phyloP scores from a whole-genome alignment of 1,140 invertebrate species.

The Bombus sibiricus region DNA sequence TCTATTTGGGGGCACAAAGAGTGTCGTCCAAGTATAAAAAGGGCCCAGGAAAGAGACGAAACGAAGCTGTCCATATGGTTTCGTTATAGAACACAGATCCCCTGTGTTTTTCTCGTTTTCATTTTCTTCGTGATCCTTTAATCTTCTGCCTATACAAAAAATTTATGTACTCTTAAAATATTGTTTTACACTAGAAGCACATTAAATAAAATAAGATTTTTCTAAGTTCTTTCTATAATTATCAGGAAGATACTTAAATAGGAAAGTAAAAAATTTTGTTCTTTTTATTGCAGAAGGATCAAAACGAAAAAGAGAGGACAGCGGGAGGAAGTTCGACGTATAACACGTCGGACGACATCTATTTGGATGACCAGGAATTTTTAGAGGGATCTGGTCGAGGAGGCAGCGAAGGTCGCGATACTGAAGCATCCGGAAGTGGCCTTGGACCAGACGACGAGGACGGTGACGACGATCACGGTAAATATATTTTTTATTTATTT shows the following conservation, averaged over 20 bases:
- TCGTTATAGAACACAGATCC: too few relatives aligned
- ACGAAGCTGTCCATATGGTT: neutral
- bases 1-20: slow-evolving; percentile 22
- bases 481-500: slow-evolving; percentile 1
- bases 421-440: slow-evolving; percentile 88
- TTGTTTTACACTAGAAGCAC: neutral
- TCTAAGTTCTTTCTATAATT: neutral
- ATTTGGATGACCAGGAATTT: slow-evolving; percentile 81
- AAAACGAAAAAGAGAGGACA: slow-evolving; percentile 74
- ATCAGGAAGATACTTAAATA: too few relatives aligned
- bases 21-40: slow-evolving; percentile 5
- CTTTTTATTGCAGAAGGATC: slow-evolving; percentile 72
- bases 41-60: neutral
- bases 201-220: neutral
- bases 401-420: slow-evolving; percentile 83
- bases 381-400: slow-evolving; percentile 82
- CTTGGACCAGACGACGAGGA: slow-evolving; percentile 88
- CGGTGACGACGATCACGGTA: slow-evolving; percentile 78
- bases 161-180: neutral
- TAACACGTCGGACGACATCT: slow-evolving; percentile 79
- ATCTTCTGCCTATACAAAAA: neutral
- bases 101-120: neutral
- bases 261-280: neutral
- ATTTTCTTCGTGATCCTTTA: too few relatives aligned
- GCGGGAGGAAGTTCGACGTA: slow-evolving; percentile 70